Evolutionary conservation across 2,113 vertebrate genomes (phyloP).

Genomic region (Oenanthe melanoleuca): DNA sequence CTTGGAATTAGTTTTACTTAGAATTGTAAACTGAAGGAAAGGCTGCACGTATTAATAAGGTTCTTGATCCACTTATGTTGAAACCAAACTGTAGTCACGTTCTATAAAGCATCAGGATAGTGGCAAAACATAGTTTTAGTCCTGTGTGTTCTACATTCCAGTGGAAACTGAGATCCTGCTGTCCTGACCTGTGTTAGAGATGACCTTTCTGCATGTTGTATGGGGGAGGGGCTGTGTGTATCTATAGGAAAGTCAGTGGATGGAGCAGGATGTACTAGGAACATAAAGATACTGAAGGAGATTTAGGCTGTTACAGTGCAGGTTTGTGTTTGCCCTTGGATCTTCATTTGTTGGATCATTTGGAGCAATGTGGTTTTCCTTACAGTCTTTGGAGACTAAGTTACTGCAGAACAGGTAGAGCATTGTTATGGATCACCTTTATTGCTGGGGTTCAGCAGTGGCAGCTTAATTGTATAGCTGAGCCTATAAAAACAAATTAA

Average conservation of each 20-base stretch:
- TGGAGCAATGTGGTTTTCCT: neutral
- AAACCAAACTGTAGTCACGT: neutral
- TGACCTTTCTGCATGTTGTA: neutral
- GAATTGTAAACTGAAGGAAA: neutral
- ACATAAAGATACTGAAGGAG: neutral
- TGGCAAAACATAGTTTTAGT: neutral
- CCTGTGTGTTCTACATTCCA: neutral
- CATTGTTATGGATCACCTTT: neutral
- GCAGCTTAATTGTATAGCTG: neutral
- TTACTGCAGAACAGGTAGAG: neutral
- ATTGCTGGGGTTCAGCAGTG: rapidly evolving
- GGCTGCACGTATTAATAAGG: neutral
- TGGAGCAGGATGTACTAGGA: neutral
- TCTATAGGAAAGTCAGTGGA: neutral
- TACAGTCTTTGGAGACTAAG: neutral
- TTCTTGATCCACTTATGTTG: neutral
- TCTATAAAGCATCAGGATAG: neutral
- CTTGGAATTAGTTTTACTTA: neutral
- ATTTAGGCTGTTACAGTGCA: neutral
- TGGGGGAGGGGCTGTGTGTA: neutral
- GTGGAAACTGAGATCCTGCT: neutral
- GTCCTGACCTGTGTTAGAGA: neutral
- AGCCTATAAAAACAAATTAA: neutral
- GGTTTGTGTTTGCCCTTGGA: neutral
- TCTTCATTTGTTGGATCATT: neutral